phyloP scores from a whole-genome alignment of 2,797 vertebrate species.

The Siniperca undulata region DNA sequence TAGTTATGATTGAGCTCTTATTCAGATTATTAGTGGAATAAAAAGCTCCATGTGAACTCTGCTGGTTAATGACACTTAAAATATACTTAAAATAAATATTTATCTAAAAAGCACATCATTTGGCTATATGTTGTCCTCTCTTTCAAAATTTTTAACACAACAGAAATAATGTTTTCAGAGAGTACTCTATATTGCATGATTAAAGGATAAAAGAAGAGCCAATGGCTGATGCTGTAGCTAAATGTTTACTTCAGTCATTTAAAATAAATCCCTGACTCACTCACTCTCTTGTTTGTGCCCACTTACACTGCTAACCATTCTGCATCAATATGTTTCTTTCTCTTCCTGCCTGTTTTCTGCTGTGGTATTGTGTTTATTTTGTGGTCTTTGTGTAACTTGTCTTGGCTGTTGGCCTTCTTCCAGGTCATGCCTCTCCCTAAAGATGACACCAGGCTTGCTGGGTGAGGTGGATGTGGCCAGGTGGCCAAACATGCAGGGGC shows the following conservation, averaged over 20 bases:
- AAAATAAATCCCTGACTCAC: slow-evolving; percentile 52
- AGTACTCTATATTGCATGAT: slow-evolving; percentile 16
- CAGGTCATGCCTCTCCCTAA: slow-evolving; percentile 45
- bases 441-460: slow-evolving; percentile 39
- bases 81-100: slow-evolving; percentile 25
- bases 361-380: slow-evolving; percentile 34
- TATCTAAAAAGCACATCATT: background rate
- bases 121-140: background rate
- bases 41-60: slow-evolving; percentile 21
- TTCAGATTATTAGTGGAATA: slow-evolving; percentile 35
- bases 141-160: slow-evolving; percentile 1
- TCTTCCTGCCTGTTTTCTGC: slow-evolving; percentile 32
- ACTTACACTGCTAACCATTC: slow-evolving; percentile 42
- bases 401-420: slow-evolving; percentile 27
- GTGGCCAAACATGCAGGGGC: slow-evolving; percentile 40
- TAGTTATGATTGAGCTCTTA: background rate
- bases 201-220: slow-evolving; percentile 26
- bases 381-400: slow-evolving; percentile 29
- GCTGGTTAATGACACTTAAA: background rate
- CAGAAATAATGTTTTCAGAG: background rate
- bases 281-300: slow-evolving; percentile 18
- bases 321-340: slow-evolving; percentile 29
- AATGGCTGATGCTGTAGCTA: slow-evolving; percentile 17
- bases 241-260: slow-evolving; percentile 38
- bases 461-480: slow-evolving; percentile 27